Evolutionary conservation across 2,888 invertebrate genomes (phyloP).

Genomic region (Sarcophaga variegata): DNA sequence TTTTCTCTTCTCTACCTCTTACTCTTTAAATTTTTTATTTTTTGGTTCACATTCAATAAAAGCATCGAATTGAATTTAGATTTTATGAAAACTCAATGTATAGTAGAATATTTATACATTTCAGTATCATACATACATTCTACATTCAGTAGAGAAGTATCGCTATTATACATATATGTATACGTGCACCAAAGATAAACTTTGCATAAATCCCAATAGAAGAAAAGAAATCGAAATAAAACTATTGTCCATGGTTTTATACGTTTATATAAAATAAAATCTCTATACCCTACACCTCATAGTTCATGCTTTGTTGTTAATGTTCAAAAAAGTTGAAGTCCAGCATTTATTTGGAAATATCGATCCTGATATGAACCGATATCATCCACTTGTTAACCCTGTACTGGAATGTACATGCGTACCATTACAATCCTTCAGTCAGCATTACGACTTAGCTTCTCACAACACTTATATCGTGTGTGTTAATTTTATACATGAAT

Average conservation of each 20-base stretch:
- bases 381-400: too few species aligned
- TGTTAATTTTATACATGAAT: too few species aligned
- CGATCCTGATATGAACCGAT: too few species aligned
- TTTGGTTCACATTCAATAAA: constrained; percentile 18
- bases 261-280: constrained; percentile 1
- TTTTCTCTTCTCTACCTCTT: too few species aligned
- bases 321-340: too few species aligned
- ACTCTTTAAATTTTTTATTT: background rate
- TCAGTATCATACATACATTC: too few species aligned
- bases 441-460: too few species aligned
- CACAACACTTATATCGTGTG: too few species aligned
- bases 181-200: background rate
- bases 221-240: background rate
- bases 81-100: background rate
- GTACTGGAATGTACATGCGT: too few species aligned
- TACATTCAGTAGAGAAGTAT: background rate
- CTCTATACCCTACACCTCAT: too few species aligned
- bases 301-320: background rate
- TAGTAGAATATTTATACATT: background rate
- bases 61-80: background rate
- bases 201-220: constrained; percentile 5
- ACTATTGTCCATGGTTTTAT: background rate
- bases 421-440: too few species aligned
- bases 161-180: background rate
- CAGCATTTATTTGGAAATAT: too few species aligned